phyloP scores from a whole-genome alignment of 2,888 invertebrate species.

The Tipula vernalis region DNA sequence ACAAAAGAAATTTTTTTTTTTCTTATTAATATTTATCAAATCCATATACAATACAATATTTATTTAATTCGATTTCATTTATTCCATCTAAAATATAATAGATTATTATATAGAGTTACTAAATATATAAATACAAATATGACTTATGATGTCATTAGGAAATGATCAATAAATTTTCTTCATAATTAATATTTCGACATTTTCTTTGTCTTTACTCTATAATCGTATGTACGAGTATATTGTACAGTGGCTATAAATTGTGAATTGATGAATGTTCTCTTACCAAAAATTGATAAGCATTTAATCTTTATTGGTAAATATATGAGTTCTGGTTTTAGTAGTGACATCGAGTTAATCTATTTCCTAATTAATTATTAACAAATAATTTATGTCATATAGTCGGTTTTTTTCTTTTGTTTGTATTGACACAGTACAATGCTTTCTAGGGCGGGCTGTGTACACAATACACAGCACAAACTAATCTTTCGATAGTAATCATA shows the following conservation, averaged over 20 bases:
- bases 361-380: neutral
- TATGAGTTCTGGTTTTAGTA: neutral
- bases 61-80: neutral
- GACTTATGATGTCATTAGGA: neutral
- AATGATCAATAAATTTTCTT: constrained; percentile 4
- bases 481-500: neutral
- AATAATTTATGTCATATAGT: neutral
- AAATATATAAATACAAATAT: neutral
- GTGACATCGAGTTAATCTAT: neutral
- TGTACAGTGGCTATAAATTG: neutral
- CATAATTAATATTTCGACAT: neutral
- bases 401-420: neutral
- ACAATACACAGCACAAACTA: neutral
- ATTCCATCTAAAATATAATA: neutral
- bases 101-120: neutral
- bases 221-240: too few relatives aligned
- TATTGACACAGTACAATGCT: neutral
- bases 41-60: neutral
- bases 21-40: neutral
- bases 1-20: neutral
- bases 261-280: neutral
- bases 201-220: neutral
- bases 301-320: neutral
- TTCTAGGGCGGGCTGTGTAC: neutral
- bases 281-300: neutral